Evolutionary conservation across 35 echinoderm and acorn worm genomes (phyloP), one percentile per base, ranked within the genome.

Genomic region (Hemicentrotus pulcherrimus): DNA sequence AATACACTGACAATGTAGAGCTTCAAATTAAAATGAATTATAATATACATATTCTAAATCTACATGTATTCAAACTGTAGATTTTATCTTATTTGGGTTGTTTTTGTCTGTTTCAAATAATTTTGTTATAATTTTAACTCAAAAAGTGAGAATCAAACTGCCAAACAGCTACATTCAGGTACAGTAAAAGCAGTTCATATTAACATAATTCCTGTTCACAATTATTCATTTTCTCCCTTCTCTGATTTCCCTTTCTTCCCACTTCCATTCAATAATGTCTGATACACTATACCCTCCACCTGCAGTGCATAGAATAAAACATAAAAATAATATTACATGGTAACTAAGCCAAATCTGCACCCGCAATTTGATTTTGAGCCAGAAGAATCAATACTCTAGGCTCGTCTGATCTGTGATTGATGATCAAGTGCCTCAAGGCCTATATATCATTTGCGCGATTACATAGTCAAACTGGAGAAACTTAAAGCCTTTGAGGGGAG

Each of bases 391-490:
- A 78, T 78, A 78, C 19, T 78, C 65, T 18, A 78, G 28, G 65
- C 65, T 78, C 65, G 65, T 78, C 65, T 78, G 65, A 78, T 78
- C 65, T n/a, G 65, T 78, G 65, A 28, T 78, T 22, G 28, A 78
- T 78, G 65, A 78, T 78, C 65, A 28, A 28, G 22, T 70, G 61
- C 65, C 65, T n/a, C 65, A 78, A 78, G 65, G 65, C 65, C 65
- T 78, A 78, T 78, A 78, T 78, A 78, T 78, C 65, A 78, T 78
- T n/a, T 78, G 65, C 65, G 22, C 19, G 65, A 78, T 78, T 78
- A 78, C 65, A 78, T 78, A 78, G 65, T 78, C 65, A 78, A 78
- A 78, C 65, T 15, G 65, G 65, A 7, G 19, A 78, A 22, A 78
- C 22, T 78, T 78, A 78, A 18, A 78, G 65, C 65, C 65, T 78